Base-by-base conservation (phyloP, 2,888 invertebrate genomes). In the Patella depressa region DNA sequence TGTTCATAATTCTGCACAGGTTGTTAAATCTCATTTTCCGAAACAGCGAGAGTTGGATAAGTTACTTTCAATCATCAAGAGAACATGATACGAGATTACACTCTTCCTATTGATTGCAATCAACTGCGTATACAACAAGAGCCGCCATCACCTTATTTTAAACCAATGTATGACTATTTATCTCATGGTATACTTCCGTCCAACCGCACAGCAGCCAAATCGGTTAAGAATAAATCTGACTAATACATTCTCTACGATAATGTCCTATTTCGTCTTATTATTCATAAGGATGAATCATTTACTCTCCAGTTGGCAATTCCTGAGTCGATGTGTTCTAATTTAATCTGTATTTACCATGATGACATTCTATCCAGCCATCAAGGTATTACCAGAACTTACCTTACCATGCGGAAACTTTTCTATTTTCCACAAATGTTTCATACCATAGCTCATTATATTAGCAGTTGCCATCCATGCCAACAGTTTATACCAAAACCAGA, bases 151-250 rank as follows among this genome's bases (percentile, higher is more conserved):
- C n/a, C n/a, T n/a, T 65, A 11, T 12, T 65, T 65, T n/a, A 65
- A 65, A 65, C 59, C 59, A 15, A 65, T 65, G 9, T 65, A 65
- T 65, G 59, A 65, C 19, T 65, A 65, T 12, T 65, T 65, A 65
- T n/a, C 19, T 19, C 59, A 65, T 3, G 19, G 19, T 19, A 65
- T 65, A 65, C 59, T 65, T 65, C 59, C 59, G 19, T 65, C n/a
- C 17, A 65, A 65, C n/a, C n/a, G 19, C n/a, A 65, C 7, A 65
- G 59, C 59, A 65, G 59, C 59, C n/a, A 65, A 65, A 65, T 7
- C 19, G n/a, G 59, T 65, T 11, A n/a, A 65, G 19, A 65, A 65
- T 65, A 65, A 19, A 65, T 19, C n/a, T 17, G n/a, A n/a, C n/a
- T 17, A 65, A 65, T 65, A 65, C 17, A 65, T 65, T 65, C n/a